Conservation (phyloP, 2,888 invertebrate species). For the Leucophora obtusa region DNA sequence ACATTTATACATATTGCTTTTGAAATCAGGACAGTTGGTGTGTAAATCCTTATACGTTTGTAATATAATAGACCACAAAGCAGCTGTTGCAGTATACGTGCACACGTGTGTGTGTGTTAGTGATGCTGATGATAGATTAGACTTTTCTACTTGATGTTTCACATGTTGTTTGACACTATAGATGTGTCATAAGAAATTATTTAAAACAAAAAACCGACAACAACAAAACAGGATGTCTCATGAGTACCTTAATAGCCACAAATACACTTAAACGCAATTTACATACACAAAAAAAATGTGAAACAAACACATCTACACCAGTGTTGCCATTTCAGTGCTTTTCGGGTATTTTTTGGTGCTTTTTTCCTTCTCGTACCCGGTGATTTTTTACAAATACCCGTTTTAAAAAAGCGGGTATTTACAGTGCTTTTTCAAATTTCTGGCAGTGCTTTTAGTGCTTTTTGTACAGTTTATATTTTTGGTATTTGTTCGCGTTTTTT, state of each 20-base stretch:
- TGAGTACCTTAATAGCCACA: constrained; percentile 41
- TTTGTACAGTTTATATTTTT: no score
- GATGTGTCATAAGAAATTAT: neutral
- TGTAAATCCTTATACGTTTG: no score
- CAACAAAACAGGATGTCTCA: constrained; percentile 30
- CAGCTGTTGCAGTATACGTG: neutral
- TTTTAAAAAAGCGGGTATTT: no score
- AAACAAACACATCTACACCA: constrained; percentile 11
- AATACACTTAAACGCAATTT: constrained; percentile 39
- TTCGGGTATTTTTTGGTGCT: no score
- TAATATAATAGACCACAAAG: neutral
- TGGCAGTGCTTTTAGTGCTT: no score
- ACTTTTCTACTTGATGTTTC: constrained; percentile 13
- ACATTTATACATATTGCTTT: no score
- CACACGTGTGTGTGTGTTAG: neutral
- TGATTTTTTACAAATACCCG: no score
- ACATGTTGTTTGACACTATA: constrained; percentile 4
- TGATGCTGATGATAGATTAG: constrained; percentile 28
- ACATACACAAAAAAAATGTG: neutral
- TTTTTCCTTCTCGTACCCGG: no score
- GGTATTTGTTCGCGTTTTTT: no score
- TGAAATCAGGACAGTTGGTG: no score
- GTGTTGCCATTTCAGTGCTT: no score
- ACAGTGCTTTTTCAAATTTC: no score
- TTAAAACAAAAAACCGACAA: neutral